phyloP scores from a whole-genome alignment of 2,888 invertebrate species.

The Lordiphosa fenestrarum region DNA sequence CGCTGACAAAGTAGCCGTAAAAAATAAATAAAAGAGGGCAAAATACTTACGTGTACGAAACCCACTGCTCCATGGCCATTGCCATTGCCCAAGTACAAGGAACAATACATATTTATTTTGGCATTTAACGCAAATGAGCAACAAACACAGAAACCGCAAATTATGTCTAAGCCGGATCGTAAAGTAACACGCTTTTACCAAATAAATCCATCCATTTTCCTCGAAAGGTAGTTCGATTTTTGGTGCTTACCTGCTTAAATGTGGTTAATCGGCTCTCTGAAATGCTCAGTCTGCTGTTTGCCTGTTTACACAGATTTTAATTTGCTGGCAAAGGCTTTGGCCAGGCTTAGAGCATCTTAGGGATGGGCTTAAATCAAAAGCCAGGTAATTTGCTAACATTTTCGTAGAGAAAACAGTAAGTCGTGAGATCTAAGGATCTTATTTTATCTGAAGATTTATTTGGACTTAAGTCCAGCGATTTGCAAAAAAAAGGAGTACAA shows the following conservation, averaged over 20 bases:
- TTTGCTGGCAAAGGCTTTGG: conserved; percentile 22
- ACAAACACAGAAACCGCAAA: conserved; percentile 53
- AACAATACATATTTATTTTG: conserved; percentile 49
- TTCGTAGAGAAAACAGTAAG: no score
- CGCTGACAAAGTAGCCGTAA: conserved; percentile 74
- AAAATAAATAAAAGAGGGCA: conserved; percentile 47
- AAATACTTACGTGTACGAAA: conserved; percentile 8
- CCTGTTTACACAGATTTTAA: conserved; percentile 46
- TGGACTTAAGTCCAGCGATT: no score
- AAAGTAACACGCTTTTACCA: conserved; percentile 44
- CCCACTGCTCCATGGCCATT: no score
- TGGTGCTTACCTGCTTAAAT: conserved; percentile 38
- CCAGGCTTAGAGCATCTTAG: no score
- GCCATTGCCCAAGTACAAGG: neutral
- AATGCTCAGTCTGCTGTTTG: conserved; percentile 16
- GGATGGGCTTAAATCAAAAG: no score
- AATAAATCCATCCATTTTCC: conserved; percentile 57
- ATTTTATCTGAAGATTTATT: no score
- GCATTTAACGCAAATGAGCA: conserved; percentile 49
- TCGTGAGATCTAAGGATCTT: no score
- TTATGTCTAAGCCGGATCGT: conserved; percentile 50
- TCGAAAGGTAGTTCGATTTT: conserved; percentile 19
- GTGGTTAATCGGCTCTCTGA: conserved; percentile 30
- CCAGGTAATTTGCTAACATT: no score
- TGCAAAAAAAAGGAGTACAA: no score